Base-by-base conservation (phyloP, 2,797 vertebrate species). In the Pygocentrus nattereri region DNA sequence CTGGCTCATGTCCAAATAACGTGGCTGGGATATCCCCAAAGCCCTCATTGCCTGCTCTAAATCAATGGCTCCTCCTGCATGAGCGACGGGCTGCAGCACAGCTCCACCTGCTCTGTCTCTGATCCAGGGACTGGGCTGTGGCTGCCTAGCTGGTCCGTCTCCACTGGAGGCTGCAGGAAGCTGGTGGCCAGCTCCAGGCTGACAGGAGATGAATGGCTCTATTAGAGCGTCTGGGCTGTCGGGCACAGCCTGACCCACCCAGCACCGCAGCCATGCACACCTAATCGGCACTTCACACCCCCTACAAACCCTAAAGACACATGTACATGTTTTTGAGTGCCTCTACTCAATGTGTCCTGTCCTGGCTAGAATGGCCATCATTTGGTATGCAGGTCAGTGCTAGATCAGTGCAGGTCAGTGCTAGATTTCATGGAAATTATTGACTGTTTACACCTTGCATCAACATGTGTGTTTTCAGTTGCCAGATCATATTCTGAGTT, bases 191-290 rank as follows among this genome's bases (percentile, higher is more conserved):
- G 82, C 87, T 87, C 87, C 81, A 83, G 74, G 72, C 80, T 87
- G 86, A 88, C 86, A 85, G 78, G 65, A 88, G 81, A 85, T 74
- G 69, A 85, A 90, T 84, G 59, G 49, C 78, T 86, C 84, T 74
- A 87, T 88, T 82, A 85, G 70, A 76, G 79, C 58, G 59, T 81
- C 78, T 84, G 79, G 82, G 72, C 82, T 41, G 80, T 25, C 82
- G 59, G 80, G 74, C 31, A 59, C 79, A 76, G 59, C 73, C 82
- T 85, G 86, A 87, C 84, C 86, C 76, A 84, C 62, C 76, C 77
- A 74, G 77, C 79, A 19, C 79, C 54, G 47, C 74, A 77, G 75
- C 67, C 68, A 59, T 34, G 25, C 79, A 65, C 82, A 81, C 58
- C 81, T 71, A 85, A 74, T 71, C 30, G 34, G 65, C 25, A 73